Conservation (phyloP, 2,113 vertebrate species). For the Ploceus nigricollis region DNA sequence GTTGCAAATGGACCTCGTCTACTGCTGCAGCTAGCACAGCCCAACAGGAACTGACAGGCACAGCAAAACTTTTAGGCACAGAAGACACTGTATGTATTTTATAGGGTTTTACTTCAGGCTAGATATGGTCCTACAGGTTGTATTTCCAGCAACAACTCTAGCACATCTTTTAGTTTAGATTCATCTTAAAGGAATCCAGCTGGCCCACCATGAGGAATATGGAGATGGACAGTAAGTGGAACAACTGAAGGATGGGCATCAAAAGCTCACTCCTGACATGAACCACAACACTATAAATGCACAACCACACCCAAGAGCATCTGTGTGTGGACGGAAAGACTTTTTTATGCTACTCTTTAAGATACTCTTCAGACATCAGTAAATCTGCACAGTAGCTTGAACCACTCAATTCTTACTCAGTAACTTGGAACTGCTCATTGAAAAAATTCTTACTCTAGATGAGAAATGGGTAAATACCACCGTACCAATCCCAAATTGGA, state of each 20-base stretch:
- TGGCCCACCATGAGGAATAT: neutral
- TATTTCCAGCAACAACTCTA: neutral
- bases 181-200: constrained; percentile 6
- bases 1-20: neutral
- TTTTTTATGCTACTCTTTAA: neutral
- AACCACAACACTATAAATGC: neutral
- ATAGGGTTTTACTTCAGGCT: neutral
- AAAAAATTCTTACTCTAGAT: neutral
- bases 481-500: neutral
- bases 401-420: neutral
- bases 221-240: neutral
- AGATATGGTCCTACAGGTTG: neutral
- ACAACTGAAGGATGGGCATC: neutral
- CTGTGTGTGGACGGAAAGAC: neutral
- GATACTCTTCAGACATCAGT: neutral
- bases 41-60: neutral
- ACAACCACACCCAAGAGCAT: neutral
- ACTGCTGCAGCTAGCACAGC: neutral
- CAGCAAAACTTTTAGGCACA: neutral
- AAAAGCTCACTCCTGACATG: neutral
- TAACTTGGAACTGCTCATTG: neutral
- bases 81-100: neutral
- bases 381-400: neutral
- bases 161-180: neutral
- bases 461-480: neutral